phyloP scores from a whole-genome alignment of 2,888 invertebrate genomes.

The Sisyra nigra region DNA sequence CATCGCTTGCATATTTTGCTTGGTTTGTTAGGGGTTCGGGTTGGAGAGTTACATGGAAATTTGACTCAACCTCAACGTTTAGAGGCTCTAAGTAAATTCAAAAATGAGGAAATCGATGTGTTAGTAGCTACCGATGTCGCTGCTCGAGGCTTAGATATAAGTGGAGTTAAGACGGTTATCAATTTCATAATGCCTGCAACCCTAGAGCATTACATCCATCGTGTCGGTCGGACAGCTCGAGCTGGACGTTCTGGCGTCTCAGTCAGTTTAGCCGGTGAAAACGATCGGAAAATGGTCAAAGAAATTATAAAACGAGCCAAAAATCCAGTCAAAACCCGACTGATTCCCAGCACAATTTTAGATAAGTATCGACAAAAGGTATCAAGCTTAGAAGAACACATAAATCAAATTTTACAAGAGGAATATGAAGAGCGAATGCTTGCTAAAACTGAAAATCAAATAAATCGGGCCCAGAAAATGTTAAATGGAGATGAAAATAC shows the following conservation, averaged over 20 bases:
- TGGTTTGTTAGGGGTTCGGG: conserved; percentile 76
- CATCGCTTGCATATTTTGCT: conserved; percentile 85
- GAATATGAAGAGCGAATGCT: conserved; percentile 70
- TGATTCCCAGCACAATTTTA: conserved; percentile 78
- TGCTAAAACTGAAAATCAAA: conserved; percentile 70
- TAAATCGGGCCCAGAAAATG: conserved; percentile 51
- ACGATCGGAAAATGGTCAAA: conserved; percentile 80
- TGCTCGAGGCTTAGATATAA: conserved; percentile 78
- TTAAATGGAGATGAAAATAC: conserved; percentile 31
- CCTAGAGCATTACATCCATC: conserved; percentile 91
- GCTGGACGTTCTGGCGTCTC: conserved; percentile 89
- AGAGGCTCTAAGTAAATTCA: conserved; percentile 77
- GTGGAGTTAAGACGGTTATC: conserved; percentile 92
- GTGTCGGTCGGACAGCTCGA: conserved; percentile 89
- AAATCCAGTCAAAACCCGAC: conserved; percentile 71
- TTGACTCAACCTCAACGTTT: conserved; percentile 89
- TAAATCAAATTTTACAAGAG: conserved; percentile 67
- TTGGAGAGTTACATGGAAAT: conserved; percentile 85
- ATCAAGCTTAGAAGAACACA: conserved; percentile 56
- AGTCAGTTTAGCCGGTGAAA: conserved; percentile 88
- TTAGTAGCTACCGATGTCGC: conserved; percentile 90
- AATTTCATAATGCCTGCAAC: conserved; percentile 94
- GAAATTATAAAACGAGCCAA: conserved; percentile 76
- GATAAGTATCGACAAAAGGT: conserved; percentile 70
- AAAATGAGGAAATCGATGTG: conserved; percentile 69